Evolutionary conservation across 2,797 vertebrate species (phyloP), one percentile per base, ranked within the genome.

Genomic region (Falco naumanni): DNA sequence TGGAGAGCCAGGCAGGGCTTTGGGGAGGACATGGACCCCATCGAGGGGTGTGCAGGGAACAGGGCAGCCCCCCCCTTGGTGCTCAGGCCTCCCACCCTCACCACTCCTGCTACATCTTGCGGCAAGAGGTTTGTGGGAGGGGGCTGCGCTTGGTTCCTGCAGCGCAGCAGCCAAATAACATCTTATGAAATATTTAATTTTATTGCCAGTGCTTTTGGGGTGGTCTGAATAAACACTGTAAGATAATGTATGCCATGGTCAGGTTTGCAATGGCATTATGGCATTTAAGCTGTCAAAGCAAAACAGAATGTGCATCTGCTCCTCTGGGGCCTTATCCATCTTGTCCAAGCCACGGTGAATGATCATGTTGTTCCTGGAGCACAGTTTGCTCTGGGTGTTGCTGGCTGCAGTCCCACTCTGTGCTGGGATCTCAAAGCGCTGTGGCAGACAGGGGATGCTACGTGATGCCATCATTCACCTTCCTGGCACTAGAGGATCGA

Each of bases 171-270:
- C 60, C 85, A 59, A 37, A 34, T 33, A 77, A 43, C 43, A 65
- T 66, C 17, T 70, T 18, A 84, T 41, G 61, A 79, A 95, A 84
- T 50, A 76, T 69, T 92, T 75, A 28, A 56, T 61, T 81, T 82
- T 90, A 63, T 69, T 84, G 47, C 43, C 41, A 10, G 61, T 37
- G 84, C n/a, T 82, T 86, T 92, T 65, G 70, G 39, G 81, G 48
- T 21, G n/a, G 43, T 39, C 15, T 17, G 48, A 87, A 79, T 63
- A 68, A 88, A 57, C 9, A 10, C 13, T 5, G 17, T 16, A 31
- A 51, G 51, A 19, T 51, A 57, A 87, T 0, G 1, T 4, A 11
- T 21, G 59, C 34, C 17, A 5, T 4, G 25, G 74, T 7, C 0
- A 17, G 54, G 47, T 74, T 65, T 71, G 54, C 57, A 50, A 24